phyloP scores from a whole-genome alignment of 2,888 invertebrate genomes.

The Euphydryas editha region DNA sequence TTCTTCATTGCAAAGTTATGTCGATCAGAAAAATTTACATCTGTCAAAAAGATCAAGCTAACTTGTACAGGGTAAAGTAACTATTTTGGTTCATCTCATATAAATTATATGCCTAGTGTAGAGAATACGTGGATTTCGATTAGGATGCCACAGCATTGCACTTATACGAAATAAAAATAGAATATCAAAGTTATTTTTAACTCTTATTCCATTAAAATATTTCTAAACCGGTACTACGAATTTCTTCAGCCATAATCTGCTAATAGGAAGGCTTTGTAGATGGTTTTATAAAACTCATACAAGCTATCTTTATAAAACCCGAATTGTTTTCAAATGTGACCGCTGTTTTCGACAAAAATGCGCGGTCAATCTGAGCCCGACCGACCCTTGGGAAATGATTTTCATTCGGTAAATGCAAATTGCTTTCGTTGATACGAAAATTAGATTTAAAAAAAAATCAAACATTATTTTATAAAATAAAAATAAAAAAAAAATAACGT shows the following conservation, averaged over 20 bases:
- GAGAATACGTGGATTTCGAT: too few species aligned
- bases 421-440: conserved; percentile 42
- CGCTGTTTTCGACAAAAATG: conserved; percentile 53
- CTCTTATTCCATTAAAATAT: too few species aligned
- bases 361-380: conserved; percentile 51
- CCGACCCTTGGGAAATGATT: conserved; percentile 47
- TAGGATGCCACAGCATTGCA: too few species aligned
- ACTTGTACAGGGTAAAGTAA: too few species aligned
- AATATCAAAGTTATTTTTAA: too few species aligned
- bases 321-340: conserved; percentile 52
- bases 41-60: too few species aligned
- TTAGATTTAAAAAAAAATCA: conserved; percentile 42
- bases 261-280: conserved; percentile 16
- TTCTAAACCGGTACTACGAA: not conserved
- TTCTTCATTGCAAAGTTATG: too few species aligned
- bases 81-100: too few species aligned
- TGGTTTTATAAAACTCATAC: conserved; percentile 51
- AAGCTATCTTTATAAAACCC: conserved; percentile 48
- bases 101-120: too few species aligned
- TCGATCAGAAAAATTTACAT: too few species aligned
- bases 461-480: conserved; percentile 41
- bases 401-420: conserved; percentile 49
- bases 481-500: conserved; percentile 30
- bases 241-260: too few species aligned
- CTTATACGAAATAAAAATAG: too few species aligned